Percentiles rank a stretch among this genome's conserved stretches.
phyloP scores from a whole-genome alignment of 2,113 vertebrate genomes.

The Bostrychus sinensis region DNA sequence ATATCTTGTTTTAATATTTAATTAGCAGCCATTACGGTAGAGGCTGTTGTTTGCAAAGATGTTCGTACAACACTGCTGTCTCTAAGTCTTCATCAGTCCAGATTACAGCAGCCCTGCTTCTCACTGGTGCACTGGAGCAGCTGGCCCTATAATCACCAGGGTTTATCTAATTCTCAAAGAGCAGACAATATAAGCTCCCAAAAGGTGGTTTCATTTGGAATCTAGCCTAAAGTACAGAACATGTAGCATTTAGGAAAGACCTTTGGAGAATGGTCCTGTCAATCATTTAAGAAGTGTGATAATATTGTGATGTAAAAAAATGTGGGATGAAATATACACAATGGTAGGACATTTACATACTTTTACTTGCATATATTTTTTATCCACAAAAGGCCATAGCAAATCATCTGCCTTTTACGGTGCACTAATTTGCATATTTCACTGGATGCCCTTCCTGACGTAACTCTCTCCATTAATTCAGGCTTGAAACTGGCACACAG shows the following conservation, averaged over 20 bases:
- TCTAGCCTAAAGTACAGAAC: conserved; percentile 46
- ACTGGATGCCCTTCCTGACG: no score
- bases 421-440: no score
- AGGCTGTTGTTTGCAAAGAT: conserved; percentile 35
- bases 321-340: no score
- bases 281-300: no score
- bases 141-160: conserved; percentile 75
- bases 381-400: no score
- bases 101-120: conserved; percentile 65
- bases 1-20: conserved; percentile 24
- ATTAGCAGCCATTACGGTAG: conserved; percentile 18
- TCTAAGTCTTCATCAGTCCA: conserved; percentile 61
- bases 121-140: conserved; percentile 78
- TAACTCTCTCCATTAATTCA: no score
- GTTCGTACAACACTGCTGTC: conserved; percentile 31
- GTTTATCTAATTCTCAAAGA: conserved; percentile 59
- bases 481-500: no score
- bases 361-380: no score
- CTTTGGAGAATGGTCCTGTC: no score
- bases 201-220: conserved; percentile 64
- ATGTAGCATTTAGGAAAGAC: conserved; percentile 32
- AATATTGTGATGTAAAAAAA: no score
- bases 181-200: conserved; percentile 54
- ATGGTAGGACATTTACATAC: no score
- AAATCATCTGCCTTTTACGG: no score